Conservation (phyloP, 2,797 vertebrate genomes). For the Pygocentrus nattereri region DNA sequence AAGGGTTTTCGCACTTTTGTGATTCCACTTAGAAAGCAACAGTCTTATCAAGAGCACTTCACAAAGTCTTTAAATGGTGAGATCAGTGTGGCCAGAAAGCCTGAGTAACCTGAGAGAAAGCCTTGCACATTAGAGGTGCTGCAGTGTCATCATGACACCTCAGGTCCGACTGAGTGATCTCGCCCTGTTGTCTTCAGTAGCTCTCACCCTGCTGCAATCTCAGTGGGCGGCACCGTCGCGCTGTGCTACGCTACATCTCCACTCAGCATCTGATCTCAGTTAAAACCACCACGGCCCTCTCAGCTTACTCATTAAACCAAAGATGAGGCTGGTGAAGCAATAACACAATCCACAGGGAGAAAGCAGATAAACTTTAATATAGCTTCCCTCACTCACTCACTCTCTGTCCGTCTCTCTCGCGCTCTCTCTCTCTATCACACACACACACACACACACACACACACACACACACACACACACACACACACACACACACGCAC, state of each 20-base stretch:
- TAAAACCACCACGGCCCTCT: conserved; percentile 1
- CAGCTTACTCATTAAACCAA: conserved; percentile 5
- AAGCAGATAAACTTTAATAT: conserved; percentile 20
- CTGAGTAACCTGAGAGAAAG: background rate
- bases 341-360: conserved; percentile 4
- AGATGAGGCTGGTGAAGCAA: conserved; percentile 3
- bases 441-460: conserved; percentile 3
- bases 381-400: background rate
- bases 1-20: background rate
- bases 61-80: background rate
- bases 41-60: background rate
- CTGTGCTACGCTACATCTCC: background rate
- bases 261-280: background rate
- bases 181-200: background rate
- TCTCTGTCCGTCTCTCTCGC: conserved; percentile 64
- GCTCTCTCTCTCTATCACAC: conserved; percentile 56
- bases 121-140: background rate
- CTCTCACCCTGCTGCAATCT: conserved; percentile 3
- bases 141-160: too few species aligned
- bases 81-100: background rate
- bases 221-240: background rate
- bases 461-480: background rate
- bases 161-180: too few species aligned
- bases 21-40: background rate
- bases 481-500: background rate